Conservation (phyloP, 2,797 vertebrate species). For the Pitangus sulphuratus region DNA sequence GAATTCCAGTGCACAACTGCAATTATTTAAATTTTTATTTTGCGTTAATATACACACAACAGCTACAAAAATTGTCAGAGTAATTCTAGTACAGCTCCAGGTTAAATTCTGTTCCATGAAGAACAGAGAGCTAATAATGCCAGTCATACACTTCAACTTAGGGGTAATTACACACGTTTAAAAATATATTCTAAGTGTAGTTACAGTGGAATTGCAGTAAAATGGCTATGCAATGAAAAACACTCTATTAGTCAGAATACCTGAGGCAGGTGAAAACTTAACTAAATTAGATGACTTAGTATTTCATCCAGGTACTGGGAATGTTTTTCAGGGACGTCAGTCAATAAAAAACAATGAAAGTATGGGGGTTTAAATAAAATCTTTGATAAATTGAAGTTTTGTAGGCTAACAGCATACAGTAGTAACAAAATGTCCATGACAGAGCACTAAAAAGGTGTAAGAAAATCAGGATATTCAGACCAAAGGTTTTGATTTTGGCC, state of each 20-base stretch:
- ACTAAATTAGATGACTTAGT: neutral
- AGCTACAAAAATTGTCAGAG: neutral
- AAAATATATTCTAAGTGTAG: neutral
- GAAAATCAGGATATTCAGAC: neutral
- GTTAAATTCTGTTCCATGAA: constrained; percentile 3
- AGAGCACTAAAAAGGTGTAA: neutral
- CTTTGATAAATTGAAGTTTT: neutral
- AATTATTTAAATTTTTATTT: constrained; percentile 4
- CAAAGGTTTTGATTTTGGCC: neutral
- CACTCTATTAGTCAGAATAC: neutral
- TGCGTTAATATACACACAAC: neutral
- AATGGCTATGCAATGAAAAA: neutral
- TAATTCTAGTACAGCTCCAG: neutral
- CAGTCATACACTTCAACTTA: neutral
- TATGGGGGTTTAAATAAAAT: neutral
- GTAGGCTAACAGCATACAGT: neutral
- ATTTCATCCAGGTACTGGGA: neutral
- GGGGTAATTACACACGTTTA: neutral
- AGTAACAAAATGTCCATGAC: neutral
- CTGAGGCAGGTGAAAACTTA: neutral
- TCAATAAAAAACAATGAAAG: neutral
- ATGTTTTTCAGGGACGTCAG: neutral
- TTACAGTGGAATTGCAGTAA: constrained; percentile 27
- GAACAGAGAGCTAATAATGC: neutral
- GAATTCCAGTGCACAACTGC: neutral